Percentiles rank a stretch among this genome's conserved stretches.
These are phyloP conservation scores for Lynx canadensis DNA, from an alignment of 2,113 vertebrate genomes.

Conservation along the genomic window DNA sequence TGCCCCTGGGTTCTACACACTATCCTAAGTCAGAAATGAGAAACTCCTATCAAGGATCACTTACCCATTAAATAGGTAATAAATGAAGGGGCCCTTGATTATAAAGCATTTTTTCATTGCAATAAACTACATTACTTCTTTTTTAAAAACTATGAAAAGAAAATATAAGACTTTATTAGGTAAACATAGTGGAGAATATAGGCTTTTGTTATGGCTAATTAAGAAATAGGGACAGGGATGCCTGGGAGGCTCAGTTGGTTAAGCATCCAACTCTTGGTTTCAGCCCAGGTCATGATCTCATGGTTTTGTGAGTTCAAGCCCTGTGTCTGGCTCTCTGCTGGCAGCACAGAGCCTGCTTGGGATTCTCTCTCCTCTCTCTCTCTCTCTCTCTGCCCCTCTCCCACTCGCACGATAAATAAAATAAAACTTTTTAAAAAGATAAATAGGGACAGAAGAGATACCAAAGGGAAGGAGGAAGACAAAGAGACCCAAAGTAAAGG, in stretches of 20 bases:
- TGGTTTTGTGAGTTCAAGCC: too few relatives aligned
- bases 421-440: too few relatives aligned
- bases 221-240: not conserved
- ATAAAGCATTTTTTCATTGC: constrained; percentile 8
- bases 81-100: not conserved
- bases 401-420: too few relatives aligned
- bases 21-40: not conserved
- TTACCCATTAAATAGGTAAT: not conserved
- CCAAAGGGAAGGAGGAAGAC: not conserved
- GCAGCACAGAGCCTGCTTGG: too few relatives aligned
- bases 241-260: too few relatives aligned
- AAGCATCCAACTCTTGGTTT: too few relatives aligned
- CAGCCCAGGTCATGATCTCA: too few relatives aligned
- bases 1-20: not conserved
- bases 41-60: not conserved
- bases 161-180: not conserved
- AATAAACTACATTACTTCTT: constrained; percentile 23
- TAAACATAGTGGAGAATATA: constrained; percentile 6
- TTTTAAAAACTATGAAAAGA: not conserved
- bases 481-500: constrained; percentile 2
- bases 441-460: not conserved
- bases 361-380: too few relatives aligned
- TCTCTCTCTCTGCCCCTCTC: too few relatives aligned
- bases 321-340: too few relatives aligned
- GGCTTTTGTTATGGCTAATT: not conserved